phyloP scores from a whole-genome alignment of 2,797 vertebrate species.

The Amniataba percoides region DNA sequence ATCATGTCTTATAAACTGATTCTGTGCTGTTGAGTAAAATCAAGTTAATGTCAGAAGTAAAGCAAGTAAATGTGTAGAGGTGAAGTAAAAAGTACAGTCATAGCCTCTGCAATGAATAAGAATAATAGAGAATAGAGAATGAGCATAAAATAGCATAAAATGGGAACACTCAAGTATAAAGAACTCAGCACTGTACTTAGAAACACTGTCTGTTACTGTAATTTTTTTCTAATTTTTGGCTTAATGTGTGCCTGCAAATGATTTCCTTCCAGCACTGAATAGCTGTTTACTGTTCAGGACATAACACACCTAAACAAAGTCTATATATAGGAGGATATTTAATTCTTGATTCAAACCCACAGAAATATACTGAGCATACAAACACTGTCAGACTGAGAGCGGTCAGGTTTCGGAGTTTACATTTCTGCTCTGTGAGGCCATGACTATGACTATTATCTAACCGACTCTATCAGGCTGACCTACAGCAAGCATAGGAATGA shows the following conservation, averaged over 20 bases:
- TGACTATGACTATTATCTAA: not conserved
- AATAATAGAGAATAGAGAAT: not conserved
- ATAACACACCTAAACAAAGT: no score
- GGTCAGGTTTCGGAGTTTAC: not conserved
- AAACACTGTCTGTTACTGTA: not conserved
- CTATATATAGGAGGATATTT: not conserved
- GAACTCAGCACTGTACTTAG: no score
- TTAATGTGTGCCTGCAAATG: not conserved
- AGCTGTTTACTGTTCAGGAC: not conserved
- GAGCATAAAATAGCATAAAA: no score
- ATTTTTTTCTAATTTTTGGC: no score
- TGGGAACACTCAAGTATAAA: no score
- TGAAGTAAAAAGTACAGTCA: not conserved
- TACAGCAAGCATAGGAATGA: not conserved
- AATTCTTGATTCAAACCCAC: not conserved
- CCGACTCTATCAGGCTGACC: conserved; percentile 13
- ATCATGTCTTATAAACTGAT: not conserved
- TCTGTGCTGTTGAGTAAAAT: no score
- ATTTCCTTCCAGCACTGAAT: not conserved
- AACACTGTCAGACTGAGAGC: not conserved
- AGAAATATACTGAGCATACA: not conserved
- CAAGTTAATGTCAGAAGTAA: no score
- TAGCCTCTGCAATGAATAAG: not conserved
- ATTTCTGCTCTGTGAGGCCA: not conserved
- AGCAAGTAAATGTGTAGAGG: not conserved